A percentile compares a stretch with the other conserved stretches of the same genome.
Conservation (phyloP, 2,797 vertebrate species). For the Delichon dasypus region DNA sequence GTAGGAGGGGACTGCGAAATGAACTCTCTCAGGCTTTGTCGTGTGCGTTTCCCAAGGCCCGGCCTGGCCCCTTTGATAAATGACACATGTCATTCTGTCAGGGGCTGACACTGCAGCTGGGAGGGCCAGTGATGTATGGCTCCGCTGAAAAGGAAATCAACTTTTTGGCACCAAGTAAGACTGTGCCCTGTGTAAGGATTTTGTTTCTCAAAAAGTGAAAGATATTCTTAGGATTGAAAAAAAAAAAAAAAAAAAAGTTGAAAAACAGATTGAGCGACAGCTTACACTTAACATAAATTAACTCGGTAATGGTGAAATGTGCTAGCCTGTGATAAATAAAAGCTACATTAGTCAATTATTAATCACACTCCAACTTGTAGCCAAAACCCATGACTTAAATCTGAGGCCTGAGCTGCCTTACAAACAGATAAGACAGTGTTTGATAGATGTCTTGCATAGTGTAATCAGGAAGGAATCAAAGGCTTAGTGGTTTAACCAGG, state of each 20-base stretch:
- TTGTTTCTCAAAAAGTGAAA: conserved; percentile 89
- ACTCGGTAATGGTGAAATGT: conserved; percentile 82
- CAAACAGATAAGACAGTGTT: conserved; percentile 84
- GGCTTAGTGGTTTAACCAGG: conserved; percentile 73
- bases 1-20: conserved; percentile 89
- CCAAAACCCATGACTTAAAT: conserved; percentile 84
- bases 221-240: conserved; percentile 78
- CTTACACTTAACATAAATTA: conserved; percentile 86
- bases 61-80: conserved; percentile 99
- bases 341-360: conserved; percentile 87
- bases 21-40: conserved; percentile 99
- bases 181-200: conserved; percentile 94
- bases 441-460: conserved; percentile 80
- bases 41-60: conserved; percentile 95
- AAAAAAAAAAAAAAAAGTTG: conserved; percentile 60
- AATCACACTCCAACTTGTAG: conserved; percentile 87
- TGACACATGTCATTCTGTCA: conserved; percentile 99
- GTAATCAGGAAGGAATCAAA: conserved; percentile 79
- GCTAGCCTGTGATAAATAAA: conserved; percentile 86
- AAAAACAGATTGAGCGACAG: conserved; percentile 83
- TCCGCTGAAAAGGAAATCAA: conserved; percentile 95
- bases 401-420: conserved; percentile 82
- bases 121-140: conserved; percentile 98
- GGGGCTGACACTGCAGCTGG: conserved; percentile 97
- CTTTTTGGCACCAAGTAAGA: conserved; percentile 95